Evolutionary conservation across 2,113 vertebrate genomes (phyloP), one percentile per base, ranked within the genome.

Genomic region (Corythaixoides concolor): DNA sequence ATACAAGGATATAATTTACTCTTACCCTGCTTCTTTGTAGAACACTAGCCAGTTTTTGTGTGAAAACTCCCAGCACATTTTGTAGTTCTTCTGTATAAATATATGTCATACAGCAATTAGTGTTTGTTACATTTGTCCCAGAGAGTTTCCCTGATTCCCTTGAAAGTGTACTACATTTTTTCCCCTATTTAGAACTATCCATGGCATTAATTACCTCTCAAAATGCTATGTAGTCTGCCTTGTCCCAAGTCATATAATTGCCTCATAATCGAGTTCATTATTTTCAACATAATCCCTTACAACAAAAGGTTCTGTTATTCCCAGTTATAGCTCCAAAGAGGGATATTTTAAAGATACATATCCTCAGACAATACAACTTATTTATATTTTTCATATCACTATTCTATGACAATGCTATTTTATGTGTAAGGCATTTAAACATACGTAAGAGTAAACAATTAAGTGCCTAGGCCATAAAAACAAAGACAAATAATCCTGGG

Each of bases 41-140:
- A 99, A 99, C 43, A 99, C 98, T 53, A 99, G 98, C 99, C 99
- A 99, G 97, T 99, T 99, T 97, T 99, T 99, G 88, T 99, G 98
- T n/a, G 99, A 97, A 97, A 99, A 99, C 92, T 99, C 99, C 37
- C 97, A 98, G 96, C 99, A 99, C 99, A 99, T 99, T 98, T 98
- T 99, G 75, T 98, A 97, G 88, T 16, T 96, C 24, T 90, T 97
- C 97, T 98, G 96, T 81, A 97, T 47, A 92, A 53, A 97, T 43
- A 91, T 55, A 90, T 0, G n/a, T 77, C 47, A 95, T 23, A 96
- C 50, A 63, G 94, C 83, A 93, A 88, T 87, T 55, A 89, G 27
- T 28, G 27, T 37, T 82, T 78, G 16, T 47, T 49, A 64, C n/a
- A 45, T 58, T 83, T 1, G 1, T 79, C 32, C 39, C 85, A 78